Conservation (phyloP, 2,113 vertebrate genomes). For the Geococcyx californianus region DNA sequence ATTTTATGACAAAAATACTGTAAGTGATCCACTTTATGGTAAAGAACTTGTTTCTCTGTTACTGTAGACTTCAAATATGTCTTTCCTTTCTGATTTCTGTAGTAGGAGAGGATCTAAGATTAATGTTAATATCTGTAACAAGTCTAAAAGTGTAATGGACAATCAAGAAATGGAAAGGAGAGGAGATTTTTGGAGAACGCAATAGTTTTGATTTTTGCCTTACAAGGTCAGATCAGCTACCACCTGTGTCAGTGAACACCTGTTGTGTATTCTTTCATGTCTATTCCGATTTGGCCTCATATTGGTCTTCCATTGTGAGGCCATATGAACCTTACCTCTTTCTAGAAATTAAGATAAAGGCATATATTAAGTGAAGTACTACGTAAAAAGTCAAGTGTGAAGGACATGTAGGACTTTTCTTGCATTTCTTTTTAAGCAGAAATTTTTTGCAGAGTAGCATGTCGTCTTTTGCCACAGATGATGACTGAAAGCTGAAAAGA, state of each 20-base stretch:
- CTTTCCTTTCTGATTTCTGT: background rate
- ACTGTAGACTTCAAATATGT: background rate
- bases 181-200: background rate
- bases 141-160: background rate
- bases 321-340: background rate
- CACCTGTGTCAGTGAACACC: background rate
- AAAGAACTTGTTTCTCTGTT: background rate
- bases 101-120: background rate
- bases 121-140: background rate
- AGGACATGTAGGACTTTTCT: background rate
- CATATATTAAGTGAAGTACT: background rate
- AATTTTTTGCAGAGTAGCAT: background rate
- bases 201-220: background rate
- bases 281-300: background rate
- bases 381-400: accelerated
- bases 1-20: background rate
- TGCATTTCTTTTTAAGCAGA: background rate
- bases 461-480: background rate
- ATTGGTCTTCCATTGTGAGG: background rate
- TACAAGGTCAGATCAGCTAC: background rate
- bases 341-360: background rate
- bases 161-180: background rate
- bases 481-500: background rate
- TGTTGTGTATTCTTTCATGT: background rate
- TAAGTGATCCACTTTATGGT: background rate